A percentile compares a stretch with the other conserved stretches of the same genome.
phyloP scores from a whole-genome alignment of 2,113 vertebrate species.

The Tetraodon nigroviridis region DNA sequence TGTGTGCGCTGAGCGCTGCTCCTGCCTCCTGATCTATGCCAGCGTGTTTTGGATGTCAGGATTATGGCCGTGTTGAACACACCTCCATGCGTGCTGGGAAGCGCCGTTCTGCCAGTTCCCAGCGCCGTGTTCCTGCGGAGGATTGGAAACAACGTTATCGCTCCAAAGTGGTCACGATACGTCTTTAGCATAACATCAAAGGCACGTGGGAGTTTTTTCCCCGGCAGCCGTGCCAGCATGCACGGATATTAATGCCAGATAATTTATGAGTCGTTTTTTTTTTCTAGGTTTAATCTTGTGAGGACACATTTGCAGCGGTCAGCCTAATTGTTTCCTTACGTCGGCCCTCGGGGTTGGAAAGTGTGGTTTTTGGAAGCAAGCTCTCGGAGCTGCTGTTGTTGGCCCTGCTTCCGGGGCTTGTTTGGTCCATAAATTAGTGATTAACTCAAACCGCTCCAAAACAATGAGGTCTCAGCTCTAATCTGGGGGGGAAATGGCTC shows the following conservation, averaged over 20 bases:
- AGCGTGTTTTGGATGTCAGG: conserved; percentile 52
- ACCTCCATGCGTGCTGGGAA: conserved; percentile 33
- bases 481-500: conserved; percentile 57
- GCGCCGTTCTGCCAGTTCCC: conserved; percentile 38
- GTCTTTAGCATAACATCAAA: conserved; percentile 47
- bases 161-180: conserved; percentile 36
- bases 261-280: conserved; percentile 4
- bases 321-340: conserved; percentile 42
- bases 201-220: conserved; percentile 11
- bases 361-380: conserved; percentile 37
- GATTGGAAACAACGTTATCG: conserved; percentile 57
- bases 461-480: conserved; percentile 70
- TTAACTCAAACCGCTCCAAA: conserved; percentile 71
- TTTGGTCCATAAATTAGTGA: conserved; percentile 75
- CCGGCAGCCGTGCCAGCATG: conserved; percentile 8
- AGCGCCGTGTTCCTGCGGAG: conserved; percentile 31
- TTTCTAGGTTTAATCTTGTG: conserved; percentile 24
- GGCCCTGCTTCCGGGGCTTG: conserved; percentile 55
- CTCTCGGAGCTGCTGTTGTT: conserved; percentile 42
- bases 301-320: conserved; percentile 37
- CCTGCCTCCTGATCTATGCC: conserved; percentile 37
- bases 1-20: conserved; percentile 40
- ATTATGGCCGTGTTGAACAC: conserved; percentile 59
- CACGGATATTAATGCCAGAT: conserved; percentile 37
- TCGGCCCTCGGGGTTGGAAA: conserved; percentile 32